These are phyloP conservation scores for Podargus strigoides DNA, from an alignment of 2,797 vertebrate genomes.

Conservation along the genomic window DNA sequence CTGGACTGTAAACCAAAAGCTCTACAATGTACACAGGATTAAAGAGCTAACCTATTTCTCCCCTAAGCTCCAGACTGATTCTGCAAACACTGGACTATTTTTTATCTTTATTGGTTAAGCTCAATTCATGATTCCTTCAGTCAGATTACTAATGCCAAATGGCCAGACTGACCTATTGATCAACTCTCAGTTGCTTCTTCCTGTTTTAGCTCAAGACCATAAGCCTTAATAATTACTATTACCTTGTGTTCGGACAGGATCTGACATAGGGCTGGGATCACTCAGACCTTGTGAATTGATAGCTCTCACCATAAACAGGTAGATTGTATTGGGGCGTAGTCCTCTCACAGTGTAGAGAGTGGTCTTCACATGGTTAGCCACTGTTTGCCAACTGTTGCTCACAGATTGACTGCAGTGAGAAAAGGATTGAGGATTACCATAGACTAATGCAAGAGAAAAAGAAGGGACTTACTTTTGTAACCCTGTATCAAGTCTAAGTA, in stretches of 20 bases:
- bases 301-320: constrained; percentile 97
- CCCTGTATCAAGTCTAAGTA: not conserved
- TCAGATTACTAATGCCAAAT: not conserved
- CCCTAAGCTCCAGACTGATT: not conserved
- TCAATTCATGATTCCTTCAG: not conserved
- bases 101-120: not conserved
- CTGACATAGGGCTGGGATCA: constrained; percentile 95
- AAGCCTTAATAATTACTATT: not conserved
- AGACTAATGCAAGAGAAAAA: not conserved
- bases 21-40: not conserved
- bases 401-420: constrained; percentile 89
- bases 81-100: not conserved
- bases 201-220: not conserved
- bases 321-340: constrained; percentile 95
- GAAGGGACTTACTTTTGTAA: not conserved
- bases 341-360: constrained; percentile 89
- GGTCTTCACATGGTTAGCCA: constrained; percentile 93
- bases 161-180: not conserved
- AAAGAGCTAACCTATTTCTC: not conserved
- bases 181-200: not conserved
- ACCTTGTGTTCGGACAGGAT: constrained; percentile 98
- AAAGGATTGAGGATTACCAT: not conserved
- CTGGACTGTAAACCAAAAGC: not conserved
- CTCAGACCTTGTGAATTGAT: constrained; percentile 94
- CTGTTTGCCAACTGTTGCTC: constrained; percentile 99